phyloP scores from a whole-genome alignment of 2,113 vertebrate genomes.

The Recurvirostra avosetta region DNA sequence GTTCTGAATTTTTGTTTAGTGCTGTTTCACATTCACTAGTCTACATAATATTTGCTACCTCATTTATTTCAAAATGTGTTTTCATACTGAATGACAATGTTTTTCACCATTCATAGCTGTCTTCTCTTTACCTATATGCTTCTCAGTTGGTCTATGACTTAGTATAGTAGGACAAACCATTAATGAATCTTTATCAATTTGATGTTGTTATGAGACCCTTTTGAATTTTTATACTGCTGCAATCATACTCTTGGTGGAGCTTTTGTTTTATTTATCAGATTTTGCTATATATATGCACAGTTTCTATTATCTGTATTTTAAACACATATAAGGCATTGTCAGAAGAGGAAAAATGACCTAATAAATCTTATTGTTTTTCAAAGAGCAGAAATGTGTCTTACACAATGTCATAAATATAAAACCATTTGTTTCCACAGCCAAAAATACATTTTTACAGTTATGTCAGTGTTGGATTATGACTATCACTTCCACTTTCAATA shows the following conservation, averaged over 20 bases:
- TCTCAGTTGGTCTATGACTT: not conserved
- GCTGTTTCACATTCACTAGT: not conserved
- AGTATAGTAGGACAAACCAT: not conserved
- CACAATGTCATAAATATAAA: not conserved
- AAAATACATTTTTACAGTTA: constrained; percentile 8
- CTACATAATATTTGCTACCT: not conserved
- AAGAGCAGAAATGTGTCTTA: not conserved
- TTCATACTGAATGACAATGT: not conserved
- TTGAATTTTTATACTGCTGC: constrained; percentile 5
- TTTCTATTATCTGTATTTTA: constrained; percentile 38
- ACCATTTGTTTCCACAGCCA: not conserved
- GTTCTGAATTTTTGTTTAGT: not conserved
- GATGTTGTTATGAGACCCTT: not conserved
- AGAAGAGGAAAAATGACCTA: constrained; percentile 20
- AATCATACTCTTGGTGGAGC: constrained; percentile 53
- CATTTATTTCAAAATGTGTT: constrained; percentile 7
- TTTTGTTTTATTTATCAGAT: constrained; percentile 62
- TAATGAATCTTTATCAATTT: constrained; percentile 19
- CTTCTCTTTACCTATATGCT: not conserved
- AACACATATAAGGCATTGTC: not conserved
- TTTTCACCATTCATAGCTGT: not conserved
- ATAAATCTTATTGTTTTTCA: constrained; percentile 40
- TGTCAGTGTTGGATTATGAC: not conserved
- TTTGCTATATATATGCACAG: not conserved
- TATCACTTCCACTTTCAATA: not conserved